Conservation (phyloP, 2,888 invertebrate species). For the Himalopsyche tibetana region DNA sequence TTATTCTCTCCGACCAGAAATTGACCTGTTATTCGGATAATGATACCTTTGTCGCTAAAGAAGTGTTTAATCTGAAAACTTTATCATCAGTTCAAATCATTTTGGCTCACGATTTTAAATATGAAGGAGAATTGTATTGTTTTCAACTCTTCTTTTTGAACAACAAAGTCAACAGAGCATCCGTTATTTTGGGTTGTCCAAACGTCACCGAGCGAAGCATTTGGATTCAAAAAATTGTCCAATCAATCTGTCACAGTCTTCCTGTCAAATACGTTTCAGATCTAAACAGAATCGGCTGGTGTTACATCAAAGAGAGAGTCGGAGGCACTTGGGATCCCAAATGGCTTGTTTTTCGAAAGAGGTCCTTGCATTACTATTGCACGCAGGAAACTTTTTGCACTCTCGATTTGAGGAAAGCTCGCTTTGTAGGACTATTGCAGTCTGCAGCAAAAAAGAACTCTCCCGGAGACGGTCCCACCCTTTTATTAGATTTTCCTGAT, state of each 20-base stretch:
- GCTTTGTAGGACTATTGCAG: constrained; percentile 84
- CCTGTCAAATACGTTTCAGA: constrained; percentile 83
- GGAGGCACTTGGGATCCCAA: constrained; percentile 87
- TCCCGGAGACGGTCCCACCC: constrained; percentile 79
- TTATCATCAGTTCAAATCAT: constrained; percentile 82
- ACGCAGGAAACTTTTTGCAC: constrained; percentile 77
- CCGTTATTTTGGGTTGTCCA: constrained; percentile 77
- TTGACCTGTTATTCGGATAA: constrained; percentile 86
- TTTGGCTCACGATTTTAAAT: constrained; percentile 75
- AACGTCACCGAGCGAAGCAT: constrained; percentile 77
- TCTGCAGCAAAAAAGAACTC: constrained; percentile 78
- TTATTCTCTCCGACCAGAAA: constrained; percentile 83
- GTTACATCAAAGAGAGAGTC: constrained; percentile 83
- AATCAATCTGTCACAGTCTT: constrained; percentile 83
- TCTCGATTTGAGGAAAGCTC: constrained; percentile 87
- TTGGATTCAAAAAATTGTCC: constrained; percentile 89
- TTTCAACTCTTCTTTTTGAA: constrained; percentile 79
- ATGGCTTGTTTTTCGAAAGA: constrained; percentile 85
- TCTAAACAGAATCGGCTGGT: constrained; percentile 88
- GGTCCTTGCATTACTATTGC: constrained; percentile 79
- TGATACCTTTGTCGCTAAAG: constrained; percentile 82
- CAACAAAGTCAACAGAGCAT: constrained; percentile 71
- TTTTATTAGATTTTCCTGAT: constrained; percentile 83
- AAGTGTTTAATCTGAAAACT: constrained; percentile 82
- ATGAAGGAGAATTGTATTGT: constrained; percentile 79